Evolutionary conservation across 23 tunicate genomes (phyloP), one percentile per base, ranked within the genome.

Genomic region (Ascidia mentula): DNA sequence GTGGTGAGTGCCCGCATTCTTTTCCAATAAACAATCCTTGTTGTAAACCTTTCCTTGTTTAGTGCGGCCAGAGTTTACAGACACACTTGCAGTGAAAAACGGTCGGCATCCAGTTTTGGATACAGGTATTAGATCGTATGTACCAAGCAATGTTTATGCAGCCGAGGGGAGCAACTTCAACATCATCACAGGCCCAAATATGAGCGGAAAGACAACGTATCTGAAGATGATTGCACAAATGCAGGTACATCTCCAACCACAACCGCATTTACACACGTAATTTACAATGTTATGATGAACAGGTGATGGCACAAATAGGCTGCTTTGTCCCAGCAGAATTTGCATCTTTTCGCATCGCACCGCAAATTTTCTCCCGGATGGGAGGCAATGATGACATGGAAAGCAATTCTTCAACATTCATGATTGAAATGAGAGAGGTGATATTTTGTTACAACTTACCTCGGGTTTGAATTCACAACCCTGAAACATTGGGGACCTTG

Each of bases 301-400:
- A 90, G 96, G 76, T 91, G n/a, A 82, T 91, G 88, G 97, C 97
- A 22, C 97, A 91, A 82, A 86, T 91, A 20, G 97, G 97, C 6
- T 86, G 84, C 22, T 91, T 79, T 77, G 97, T 91, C 7, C 91
- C 97, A 13, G 97, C 97, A 32, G 88, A 86, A 59, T 91, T 81
- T 38, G 91, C 91, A 6, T 91, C 97, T 18, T 86, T 91, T 84
- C 83, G 97, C 20, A 45, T 91, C 32, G 75, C 97, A 34, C 87
- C 87, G 36, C 97, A 91, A 40, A 91, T 91, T 36, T 91, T 91
- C 73, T 91, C 97, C 13, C 36, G 97, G 59, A 88, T 86, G 45
- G 97, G 97, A 34, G 80, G 88, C 36, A 90, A 91, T 78, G 97
- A 91, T 40, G 97, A 91, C 77, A 86, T 91, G 40, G 88, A 86